Evolutionary conservation across 2,113 vertebrate genomes (phyloP), one percentile per base, ranked within the genome.

Genomic region (Brachyistius frenatus): DNA sequence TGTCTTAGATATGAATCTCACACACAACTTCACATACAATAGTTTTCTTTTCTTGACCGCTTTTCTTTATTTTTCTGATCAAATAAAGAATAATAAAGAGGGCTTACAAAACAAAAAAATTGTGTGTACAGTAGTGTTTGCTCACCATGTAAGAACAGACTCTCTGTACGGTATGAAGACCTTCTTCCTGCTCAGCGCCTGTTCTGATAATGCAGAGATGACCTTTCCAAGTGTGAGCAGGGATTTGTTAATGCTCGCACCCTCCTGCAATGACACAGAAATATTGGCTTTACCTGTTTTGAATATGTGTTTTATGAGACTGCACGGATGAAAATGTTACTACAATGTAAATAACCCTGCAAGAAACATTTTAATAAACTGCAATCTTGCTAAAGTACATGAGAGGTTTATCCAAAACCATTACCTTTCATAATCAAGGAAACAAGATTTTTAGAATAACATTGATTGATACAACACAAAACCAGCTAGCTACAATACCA

Each of bases 221-320:
- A 99, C 97, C 72, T 97, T 99, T 73, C 98, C 98, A 71, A 99
- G 91, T 1, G 98, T 98, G 9, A 99, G 89, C 84, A 99, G 89
- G 30, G 98, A 99, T 88, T 97, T 99, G 90, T 99, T 99, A 88
- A 99, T 99, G 89, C 97, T 99, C 13, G 93, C 96, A 8, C 97
- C 98, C 85, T 99, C 98, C 98, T 99, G 60, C 30, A 70, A 76
- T 77, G 46, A 86, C 15, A 76, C 4, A 63, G 9, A 13, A 31
- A 49, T 47, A 69, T 1, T 1, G 6, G 1, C 1, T 57, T 33
- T 13, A 44, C 1, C 1, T 3, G 31, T 52, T 44, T 76, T 56
- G 13, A 15, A 67, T 41, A 41, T 8, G 30, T 41, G 2, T 41
- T 41, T 41, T 5, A 41, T 41, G 39, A 41, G 1, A 41, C 5